These are phyloP conservation scores for Bubo bubo DNA, from an alignment of 2,113 vertebrate species.

Conservation along the genomic window DNA sequence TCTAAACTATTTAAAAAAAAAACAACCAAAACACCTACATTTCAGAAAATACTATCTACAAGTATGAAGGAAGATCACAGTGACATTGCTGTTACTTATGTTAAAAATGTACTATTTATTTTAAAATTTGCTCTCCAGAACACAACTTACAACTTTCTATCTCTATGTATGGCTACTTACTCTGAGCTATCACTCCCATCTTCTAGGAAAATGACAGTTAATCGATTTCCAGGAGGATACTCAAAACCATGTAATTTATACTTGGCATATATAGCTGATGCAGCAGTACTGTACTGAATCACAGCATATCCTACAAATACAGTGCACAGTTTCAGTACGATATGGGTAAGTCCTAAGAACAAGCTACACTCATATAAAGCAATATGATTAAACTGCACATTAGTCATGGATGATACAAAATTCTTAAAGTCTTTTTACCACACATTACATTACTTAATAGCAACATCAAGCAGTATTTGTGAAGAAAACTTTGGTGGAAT, in stretches of 20 bases:
- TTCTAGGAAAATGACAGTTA: conserved; percentile 86
- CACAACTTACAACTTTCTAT: neutral
- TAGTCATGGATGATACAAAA: neutral
- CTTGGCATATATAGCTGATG: conserved; percentile 94
- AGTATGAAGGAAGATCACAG: neutral
- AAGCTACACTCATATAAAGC: neutral
- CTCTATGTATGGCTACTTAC: conserved; percentile 68
- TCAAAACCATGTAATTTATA: conserved; percentile 95
- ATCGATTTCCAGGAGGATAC: conserved; percentile 92
- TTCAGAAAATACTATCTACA: neutral
- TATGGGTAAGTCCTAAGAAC: neutral
- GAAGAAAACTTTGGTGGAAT: neutral
- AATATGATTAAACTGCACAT: neutral
- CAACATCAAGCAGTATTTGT: neutral
- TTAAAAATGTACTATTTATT: neutral
- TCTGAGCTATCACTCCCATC: conserved; percentile 89
- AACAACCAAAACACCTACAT: neutral
- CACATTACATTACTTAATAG: neutral
- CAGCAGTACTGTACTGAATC: conserved; percentile 91
- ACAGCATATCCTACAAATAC: conserved; percentile 83
- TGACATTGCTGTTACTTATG: accelerated
- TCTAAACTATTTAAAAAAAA: neutral
- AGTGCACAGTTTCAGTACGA: neutral
- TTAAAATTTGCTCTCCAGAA: neutral
- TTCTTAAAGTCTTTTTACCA: neutral